A percentile compares a stretch with the other conserved stretches of the same genome.
phyloP scores from a whole-genome alignment of 2,113 vertebrate genomes.

The Prolemur simus region DNA sequence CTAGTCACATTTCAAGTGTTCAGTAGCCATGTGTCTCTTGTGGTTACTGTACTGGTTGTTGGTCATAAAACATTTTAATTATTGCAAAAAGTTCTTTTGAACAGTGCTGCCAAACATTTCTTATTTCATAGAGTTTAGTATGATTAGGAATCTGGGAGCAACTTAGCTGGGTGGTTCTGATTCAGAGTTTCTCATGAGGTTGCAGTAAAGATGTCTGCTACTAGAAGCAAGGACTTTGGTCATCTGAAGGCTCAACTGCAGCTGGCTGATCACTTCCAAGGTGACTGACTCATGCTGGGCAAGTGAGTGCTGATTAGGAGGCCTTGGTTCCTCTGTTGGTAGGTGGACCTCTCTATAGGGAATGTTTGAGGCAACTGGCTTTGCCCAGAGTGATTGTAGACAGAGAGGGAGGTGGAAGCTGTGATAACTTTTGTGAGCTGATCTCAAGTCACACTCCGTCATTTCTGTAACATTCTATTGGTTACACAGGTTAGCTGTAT shows the following conservation, averaged over 20 bases:
- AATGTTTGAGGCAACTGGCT: neutral
- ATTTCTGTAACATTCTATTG: neutral
- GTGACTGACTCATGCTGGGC: neutral
- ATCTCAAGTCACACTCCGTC: neutral
- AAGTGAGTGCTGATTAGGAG: neutral
- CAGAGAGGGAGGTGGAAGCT: neutral
- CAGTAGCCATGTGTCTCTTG: neutral
- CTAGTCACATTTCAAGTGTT: neutral
- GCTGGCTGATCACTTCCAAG: neutral
- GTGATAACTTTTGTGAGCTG: neutral
- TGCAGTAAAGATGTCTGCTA: neutral
- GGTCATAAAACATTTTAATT: neutral
- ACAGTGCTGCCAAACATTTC: neutral
- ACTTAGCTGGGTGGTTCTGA: slow-evolving; percentile 11
- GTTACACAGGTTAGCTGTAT: neutral
- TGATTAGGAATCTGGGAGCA: neutral
- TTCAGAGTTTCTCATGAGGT: neutral
- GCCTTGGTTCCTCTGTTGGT: neutral
- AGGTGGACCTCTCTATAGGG: neutral
- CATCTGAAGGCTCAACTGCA: neutral
- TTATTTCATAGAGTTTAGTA: neutral
- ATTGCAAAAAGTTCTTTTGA: neutral
- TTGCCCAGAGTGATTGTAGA: neutral
- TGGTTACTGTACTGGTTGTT: neutral
- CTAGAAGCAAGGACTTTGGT: neutral